phyloP scores from a whole-genome alignment of 92 coral and sea anemone genomes.

The Phenganax subtilis region DNA sequence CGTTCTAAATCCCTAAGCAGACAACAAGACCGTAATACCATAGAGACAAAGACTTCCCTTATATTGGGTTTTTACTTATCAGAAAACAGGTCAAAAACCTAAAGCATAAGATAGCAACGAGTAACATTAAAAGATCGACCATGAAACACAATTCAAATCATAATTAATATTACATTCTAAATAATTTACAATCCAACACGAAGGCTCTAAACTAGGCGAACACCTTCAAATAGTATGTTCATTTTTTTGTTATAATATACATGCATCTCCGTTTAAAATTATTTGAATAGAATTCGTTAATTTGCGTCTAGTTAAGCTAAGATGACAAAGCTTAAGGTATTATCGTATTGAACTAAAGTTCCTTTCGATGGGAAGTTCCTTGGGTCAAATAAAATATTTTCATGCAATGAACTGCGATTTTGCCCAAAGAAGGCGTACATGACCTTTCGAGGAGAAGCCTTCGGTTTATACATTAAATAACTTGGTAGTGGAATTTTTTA shows the following conservation, averaged over 20 bases:
- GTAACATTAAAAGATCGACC: not conserved
- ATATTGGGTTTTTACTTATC: constrained; percentile 28
- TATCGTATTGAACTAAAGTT: constrained; percentile 25
- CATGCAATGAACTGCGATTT: not conserved
- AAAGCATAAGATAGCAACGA: not conserved
- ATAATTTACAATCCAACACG: constrained; percentile 14
- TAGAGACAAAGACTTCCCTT: constrained; percentile 18
- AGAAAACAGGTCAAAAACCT: not conserved
- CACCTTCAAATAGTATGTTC: not conserved
- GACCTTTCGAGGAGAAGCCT: constrained; percentile 1
- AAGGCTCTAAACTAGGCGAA: not conserved
- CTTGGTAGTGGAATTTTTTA: constrained; percentile 6
- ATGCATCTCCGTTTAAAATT: constrained; percentile 6
- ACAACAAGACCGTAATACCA: constrained; percentile 31
- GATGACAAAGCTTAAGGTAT: constrained; percentile 34
- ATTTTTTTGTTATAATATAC: constrained; percentile 1
- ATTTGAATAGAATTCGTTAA: constrained; percentile 42
- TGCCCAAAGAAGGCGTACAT: not conserved
- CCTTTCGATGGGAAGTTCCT: constrained; percentile 33
- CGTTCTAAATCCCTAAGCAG: constrained; percentile 41
- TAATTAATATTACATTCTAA: constrained; percentile 13
- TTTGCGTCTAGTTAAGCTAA: constrained; percentile 37
- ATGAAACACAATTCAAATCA: constrained; percentile 4
- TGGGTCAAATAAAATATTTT: not conserved
- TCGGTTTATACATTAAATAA: not conserved